Conservation (phyloP, 2,888 invertebrate genomes). For the Gryllus longicercus region DNA sequence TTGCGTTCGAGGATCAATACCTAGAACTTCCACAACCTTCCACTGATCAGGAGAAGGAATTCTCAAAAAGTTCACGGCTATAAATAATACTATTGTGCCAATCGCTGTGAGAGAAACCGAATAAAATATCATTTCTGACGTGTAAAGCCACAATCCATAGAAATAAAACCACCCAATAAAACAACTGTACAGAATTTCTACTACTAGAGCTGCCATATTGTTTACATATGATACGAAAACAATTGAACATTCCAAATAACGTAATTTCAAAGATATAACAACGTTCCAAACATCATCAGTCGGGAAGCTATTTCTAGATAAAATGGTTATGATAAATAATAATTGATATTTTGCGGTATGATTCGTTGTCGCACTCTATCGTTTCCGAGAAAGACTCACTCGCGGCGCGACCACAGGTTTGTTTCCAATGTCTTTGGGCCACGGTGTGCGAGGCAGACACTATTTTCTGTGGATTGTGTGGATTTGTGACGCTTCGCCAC, state of each 20-base stretch:
- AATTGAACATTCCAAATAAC: neutral
- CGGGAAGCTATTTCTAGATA: no score
- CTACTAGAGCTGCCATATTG: constrained; percentile 27
- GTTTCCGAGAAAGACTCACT: no score
- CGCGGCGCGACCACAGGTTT: no score
- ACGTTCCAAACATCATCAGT: no score
- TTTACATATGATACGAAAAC: constrained; percentile 24
- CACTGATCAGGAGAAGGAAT: constrained; percentile 42
- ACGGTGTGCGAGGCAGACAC: no score
- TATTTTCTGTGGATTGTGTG: no score
- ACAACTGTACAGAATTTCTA: constrained; percentile 31
- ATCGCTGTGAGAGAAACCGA: constrained; percentile 32
- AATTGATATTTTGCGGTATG: no score
- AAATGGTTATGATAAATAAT: no score
- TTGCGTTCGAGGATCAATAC: constrained; percentile 42
- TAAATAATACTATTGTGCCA: constrained; percentile 36
- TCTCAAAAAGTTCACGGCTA: constrained; percentile 41
- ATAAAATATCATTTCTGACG: constrained; percentile 30
- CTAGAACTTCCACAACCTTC: constrained; percentile 43
- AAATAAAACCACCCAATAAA: constrained; percentile 34
- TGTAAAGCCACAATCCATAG: constrained; percentile 34
- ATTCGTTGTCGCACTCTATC: no score
- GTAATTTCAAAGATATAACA: neutral
- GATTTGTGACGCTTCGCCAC: no score
- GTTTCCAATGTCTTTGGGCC: no score